Base-by-base conservation (phyloP, 2,888 invertebrate genomes). In the Baronia brevicornis region DNA sequence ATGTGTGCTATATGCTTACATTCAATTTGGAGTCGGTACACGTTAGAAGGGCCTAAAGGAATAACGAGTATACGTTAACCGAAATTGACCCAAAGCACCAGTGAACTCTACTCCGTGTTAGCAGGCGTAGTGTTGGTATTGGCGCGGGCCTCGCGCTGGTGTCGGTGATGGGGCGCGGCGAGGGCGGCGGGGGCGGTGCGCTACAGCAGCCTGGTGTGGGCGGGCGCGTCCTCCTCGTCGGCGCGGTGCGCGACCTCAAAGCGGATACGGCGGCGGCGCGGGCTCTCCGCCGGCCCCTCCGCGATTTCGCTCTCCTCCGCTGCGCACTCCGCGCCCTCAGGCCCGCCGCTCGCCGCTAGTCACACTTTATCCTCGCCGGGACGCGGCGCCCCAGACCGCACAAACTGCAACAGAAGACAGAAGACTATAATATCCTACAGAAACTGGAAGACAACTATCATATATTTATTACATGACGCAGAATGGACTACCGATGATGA, bases 301-400 rank as follows among this genome's bases (percentile, higher is more conserved):
- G 33, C 32, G 38, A 24, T 25, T 43, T 28, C 25, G 38, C 17
- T 20, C 38, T 29, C 31, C 36, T 21, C 37, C 8, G 30, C 46
- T 28, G 26, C 44, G 17, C 27, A 35, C 24, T 38, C 39, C 33
- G 29, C 36, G 23, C 18, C 33, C 28, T 31, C 43, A 21, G 25
- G 43, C 38, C 49, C 60, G 26, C 46, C 75, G 53, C 67, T 72
- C 54, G 70, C 87, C 85, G 87, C 86, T 85, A 91, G 91, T 92
- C 92, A 93, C 86, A 93, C 92, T 77, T 92, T 92, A 69, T 93
- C 92, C 80, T 92, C 93, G 54, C 89, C 91, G 50, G 88, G 62
- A 22, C 53, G 63, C 56, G 86, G 88, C 70, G 86, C 90, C 65
- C 82, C 90, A 46, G 90, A 91, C 60, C 93, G 89, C 63, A 93